Conservation (phyloP, 2,888 invertebrate genomes). For the Ophion slaviceki region DNA sequence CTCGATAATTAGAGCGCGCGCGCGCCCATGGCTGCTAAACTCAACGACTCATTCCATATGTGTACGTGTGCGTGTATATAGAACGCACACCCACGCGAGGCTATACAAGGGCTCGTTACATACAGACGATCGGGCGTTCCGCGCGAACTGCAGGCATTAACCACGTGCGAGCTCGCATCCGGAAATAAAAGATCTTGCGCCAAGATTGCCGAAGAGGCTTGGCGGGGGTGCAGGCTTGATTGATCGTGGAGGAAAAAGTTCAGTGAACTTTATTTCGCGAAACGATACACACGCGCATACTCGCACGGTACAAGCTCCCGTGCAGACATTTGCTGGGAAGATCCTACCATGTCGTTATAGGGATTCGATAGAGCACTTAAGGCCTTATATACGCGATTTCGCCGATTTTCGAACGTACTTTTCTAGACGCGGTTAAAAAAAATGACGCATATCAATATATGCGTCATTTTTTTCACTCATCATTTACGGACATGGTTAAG, state of each 20-base stretch:
- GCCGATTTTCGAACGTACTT: too few relatives aligned
- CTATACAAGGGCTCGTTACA: too few relatives aligned
- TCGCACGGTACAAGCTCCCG: too few relatives aligned
- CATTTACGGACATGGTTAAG: too few relatives aligned
- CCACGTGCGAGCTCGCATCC: conserved; percentile 30
- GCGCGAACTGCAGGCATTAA: conserved; percentile 2
- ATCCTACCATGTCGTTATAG: too few relatives aligned
- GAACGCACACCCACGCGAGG: neutral
- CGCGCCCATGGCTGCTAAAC: conserved; percentile 30
- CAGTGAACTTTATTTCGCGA: conserved; percentile 43
- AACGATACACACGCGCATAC: neutral
- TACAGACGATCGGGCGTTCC: neutral
- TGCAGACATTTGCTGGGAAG: too few relatives aligned
- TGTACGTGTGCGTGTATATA: neutral
- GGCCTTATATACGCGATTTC: too few relatives aligned
- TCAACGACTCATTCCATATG: conserved; percentile 32
- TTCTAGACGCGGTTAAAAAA: too few relatives aligned
- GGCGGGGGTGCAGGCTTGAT: conserved; percentile 26
- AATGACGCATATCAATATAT: too few relatives aligned
- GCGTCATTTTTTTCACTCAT: too few relatives aligned
- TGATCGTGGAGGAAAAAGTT: conserved; percentile 35
- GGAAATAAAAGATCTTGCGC: conserved; percentile 45
- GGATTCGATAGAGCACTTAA: too few relatives aligned
- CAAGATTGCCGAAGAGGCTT: conserved; percentile 33
- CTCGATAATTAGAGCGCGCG: conserved; percentile 63